Conservation (phyloP, 2,113 vertebrate species). For the Petrocephalus zakoni region DNA sequence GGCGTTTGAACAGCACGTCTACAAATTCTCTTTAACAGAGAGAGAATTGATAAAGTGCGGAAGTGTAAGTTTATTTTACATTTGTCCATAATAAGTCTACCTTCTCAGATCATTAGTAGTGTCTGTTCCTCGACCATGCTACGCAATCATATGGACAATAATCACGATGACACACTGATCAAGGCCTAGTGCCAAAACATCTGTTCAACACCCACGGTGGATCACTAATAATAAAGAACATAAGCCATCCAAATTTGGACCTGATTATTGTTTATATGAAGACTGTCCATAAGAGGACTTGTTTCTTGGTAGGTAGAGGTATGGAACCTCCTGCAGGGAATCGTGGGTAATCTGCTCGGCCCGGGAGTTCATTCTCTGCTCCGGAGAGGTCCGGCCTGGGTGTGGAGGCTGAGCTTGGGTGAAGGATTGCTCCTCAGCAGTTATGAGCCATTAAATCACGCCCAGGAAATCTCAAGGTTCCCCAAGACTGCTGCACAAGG, state of each 20-base stretch:
- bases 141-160: not conserved
- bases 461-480: constrained; percentile 98
- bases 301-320: constrained; percentile 27
- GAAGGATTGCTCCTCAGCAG: constrained; percentile 74
- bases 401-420: constrained; percentile 51
- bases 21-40: not conserved
- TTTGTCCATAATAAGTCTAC: not conserved
- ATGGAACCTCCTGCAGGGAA: constrained; percentile 39
- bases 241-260: not conserved
- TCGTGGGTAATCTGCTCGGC: constrained; percentile 43
- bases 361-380: constrained; percentile 45
- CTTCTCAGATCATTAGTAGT: not conserved
- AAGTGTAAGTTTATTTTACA: not conserved
- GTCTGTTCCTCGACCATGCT: not conserved
- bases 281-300: not conserved
- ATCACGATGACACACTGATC: not conserved
- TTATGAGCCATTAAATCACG: constrained; percentile 97
- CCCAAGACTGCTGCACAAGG: constrained; percentile 92
- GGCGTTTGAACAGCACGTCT: not conserved
- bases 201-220: not conserved
- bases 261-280: not conserved
- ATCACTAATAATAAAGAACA: not conserved
- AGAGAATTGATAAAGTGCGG: not conserved
- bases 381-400: constrained; percentile 39
- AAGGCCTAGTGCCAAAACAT: not conserved